Evolutionary conservation across 2,797 vertebrate species (phyloP), one percentile per base, ranked within the genome.

Genomic region (Hypotaenidia philippensis): DNA sequence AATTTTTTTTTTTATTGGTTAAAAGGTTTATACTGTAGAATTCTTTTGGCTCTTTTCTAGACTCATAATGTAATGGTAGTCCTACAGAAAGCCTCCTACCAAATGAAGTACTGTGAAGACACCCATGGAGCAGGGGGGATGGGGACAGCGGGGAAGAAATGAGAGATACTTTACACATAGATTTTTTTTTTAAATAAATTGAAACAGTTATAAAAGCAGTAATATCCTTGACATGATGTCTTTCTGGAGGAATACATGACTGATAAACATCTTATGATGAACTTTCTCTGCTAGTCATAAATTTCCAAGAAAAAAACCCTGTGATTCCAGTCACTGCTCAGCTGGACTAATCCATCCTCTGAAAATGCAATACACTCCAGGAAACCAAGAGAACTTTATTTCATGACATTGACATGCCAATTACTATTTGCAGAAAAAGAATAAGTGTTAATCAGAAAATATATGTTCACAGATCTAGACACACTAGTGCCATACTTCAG

Each of bases 221-320:
- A 96, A 95, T 79, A 92, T 92, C 74, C 81, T 82, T 95, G 77
- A 96, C 74, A 75, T 29, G 57, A 82, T 34, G 63, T 76, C 90
- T 94, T 97, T 94, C 94, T 55, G 68, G 93, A 94, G 84, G 83
- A 97, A 94, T 41, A 50, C 63, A 44, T 38, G 65, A 78, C 90
- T 95, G 96, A 96, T 89, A 98, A 97, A 94, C 68, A 88, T 75
- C 91, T 90, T 93, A 59, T 64, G 79, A 92, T 96, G 79, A 96
- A 97, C 95, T 96, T 91, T 96, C 95, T 81, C 55, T 87, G 88
- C 78, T 94, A 95, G 95, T 93, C 91, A 87, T 89, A 92, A 97
- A 93, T 93, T 78, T 92, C 93, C 94, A 95, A 93, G 93, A 93
- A 97, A 96, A 95, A 96, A 95, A 83, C 38, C 60, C 83, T 80